Evolutionary conservation across 2,797 vertebrate genomes (phyloP), one percentile per base, ranked within the genome.

Genomic region (Champsocephalus gunnari): DNA sequence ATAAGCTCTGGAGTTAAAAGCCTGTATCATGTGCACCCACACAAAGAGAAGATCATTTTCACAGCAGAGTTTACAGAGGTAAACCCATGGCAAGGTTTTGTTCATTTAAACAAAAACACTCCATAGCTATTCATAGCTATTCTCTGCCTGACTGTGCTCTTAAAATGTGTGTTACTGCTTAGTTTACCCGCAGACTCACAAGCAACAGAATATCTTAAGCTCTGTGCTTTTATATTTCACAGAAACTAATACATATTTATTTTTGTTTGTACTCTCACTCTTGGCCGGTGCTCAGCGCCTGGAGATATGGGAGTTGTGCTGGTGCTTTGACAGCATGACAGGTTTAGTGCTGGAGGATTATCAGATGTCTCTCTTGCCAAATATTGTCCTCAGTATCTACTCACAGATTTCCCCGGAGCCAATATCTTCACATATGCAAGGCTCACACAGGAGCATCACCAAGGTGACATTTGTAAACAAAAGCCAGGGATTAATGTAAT

Each of bases 301-400:
- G 58, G 70, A 86, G 85, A 79, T 87, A 73, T 77, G 74, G 54
- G 66, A 80, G 74, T 72, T 74, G 34, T 71, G 82, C 75, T 81
- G 83, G 79, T 86, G 76, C 74, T 71, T 77, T 84, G 89, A 91
- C 90, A 88, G 85, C 44, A 66, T 89, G 86, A 90, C 83, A 87
- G 83, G 76, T 89, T 92, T 88, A 84, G 82, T 83, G 85, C 80
- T 82, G 80, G 77, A 77, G 73, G 85, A 89, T 87, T 91, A 88
- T 87, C 83, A 87, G 86, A 75, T 82, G 80, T 82, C 80, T 84
- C 66, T 88, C 88, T 78, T 90, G 87, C 87, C 87, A 91, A 86
- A 85, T 84, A 83, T 74, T 82, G 73, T 88, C 81, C 66, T 88
- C 81, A 61, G 75, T 67, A 71, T 82, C 61, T 73, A 70, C 66